Evolutionary conservation across 2,113 vertebrate species (phyloP), one percentile per base, ranked within the genome.

Genomic region (Odobenus rosmarus): DNA sequence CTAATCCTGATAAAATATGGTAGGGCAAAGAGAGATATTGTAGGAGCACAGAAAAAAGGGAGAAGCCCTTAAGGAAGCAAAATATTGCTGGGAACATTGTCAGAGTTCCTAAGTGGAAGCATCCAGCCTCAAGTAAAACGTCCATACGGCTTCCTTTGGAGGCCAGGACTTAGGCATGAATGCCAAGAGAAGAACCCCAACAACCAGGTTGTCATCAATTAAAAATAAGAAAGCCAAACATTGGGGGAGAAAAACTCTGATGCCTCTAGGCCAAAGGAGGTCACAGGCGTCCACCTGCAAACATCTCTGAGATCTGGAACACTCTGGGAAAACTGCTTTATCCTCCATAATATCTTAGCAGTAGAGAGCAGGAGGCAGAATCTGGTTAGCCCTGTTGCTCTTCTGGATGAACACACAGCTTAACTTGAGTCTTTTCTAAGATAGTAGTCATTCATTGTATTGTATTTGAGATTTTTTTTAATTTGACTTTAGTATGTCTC

Each of bases 381-480:
- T 28, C 9, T 1, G 7, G 64, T 39, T 28, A 51, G 31, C 5
- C 1, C n/a, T 64, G 33, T 4, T 57, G 42, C n/a, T 19, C 55
- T 80, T 64, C 84, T 28, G 80, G 64, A 64, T 61, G 64, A 7
- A 4, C 0, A 39, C 36, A 39, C 6, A 82, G 55, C 51, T 97
- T 61, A 83, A 89, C 11, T 85, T 57, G 89, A 86, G 77, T 46
- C 53, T 94, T 88, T 77, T 53, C 84, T 51, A 88, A 95, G 92
- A 77, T 64, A 86, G 84, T 26, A n/a, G 74, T 77, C 86, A 95
- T 77, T 93, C 62, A 81, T 33, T 39, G 33, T 31, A 83, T 77
- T 96, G 93, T 69, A 95, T 87, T 76, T 36, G 8, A 90, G 59
- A 57, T 46, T 84, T 74, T 51, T 53, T 14, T 53, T 14, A 77